A percentile compares a stretch with the other conserved stretches of the same genome.
Evolutionary conservation across 2,797 vertebrate species (phyloP).

Genomic region (Pristis pectinata): DNA sequence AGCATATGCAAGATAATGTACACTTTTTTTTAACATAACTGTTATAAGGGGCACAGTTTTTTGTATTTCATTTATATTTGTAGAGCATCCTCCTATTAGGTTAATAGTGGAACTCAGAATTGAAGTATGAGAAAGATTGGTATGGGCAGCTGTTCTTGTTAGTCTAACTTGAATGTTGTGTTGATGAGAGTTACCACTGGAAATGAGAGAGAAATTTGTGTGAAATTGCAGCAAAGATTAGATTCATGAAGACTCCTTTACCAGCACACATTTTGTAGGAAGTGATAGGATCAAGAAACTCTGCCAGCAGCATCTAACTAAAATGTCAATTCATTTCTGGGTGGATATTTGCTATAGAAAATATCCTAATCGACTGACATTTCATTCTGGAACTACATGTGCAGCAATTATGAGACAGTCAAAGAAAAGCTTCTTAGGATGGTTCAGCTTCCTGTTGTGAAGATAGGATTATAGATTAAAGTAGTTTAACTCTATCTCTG

Average conservation of each 20-base stretch:
- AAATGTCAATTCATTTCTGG: neutral
- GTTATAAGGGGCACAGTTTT: neutral
- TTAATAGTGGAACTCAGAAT: neutral
- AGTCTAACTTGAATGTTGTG: neutral
- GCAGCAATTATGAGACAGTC: neutral
- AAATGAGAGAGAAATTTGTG: neutral
- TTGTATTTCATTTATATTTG: neutral
- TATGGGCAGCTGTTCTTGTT: neutral
- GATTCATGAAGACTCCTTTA: neutral
- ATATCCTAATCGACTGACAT: neutral
- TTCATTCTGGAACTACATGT: neutral
- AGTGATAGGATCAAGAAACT: neutral
- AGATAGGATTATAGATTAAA: neutral
- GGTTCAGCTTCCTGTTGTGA: neutral
- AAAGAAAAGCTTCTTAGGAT: neutral
- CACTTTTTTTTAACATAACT: neutral
- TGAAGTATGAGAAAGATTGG: neutral
- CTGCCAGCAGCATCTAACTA: neutral
- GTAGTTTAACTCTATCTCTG: neutral
- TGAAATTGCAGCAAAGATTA: neutral
- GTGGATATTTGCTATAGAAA: neutral
- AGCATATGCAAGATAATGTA: neutral
- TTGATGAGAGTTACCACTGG: neutral
- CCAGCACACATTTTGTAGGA: neutral
- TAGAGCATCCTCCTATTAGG: neutral